These are phyloP conservation scores for Drosophila mauritiana DNA, from an alignment of 1,140 invertebrate species.

Conservation along the genomic window DNA sequence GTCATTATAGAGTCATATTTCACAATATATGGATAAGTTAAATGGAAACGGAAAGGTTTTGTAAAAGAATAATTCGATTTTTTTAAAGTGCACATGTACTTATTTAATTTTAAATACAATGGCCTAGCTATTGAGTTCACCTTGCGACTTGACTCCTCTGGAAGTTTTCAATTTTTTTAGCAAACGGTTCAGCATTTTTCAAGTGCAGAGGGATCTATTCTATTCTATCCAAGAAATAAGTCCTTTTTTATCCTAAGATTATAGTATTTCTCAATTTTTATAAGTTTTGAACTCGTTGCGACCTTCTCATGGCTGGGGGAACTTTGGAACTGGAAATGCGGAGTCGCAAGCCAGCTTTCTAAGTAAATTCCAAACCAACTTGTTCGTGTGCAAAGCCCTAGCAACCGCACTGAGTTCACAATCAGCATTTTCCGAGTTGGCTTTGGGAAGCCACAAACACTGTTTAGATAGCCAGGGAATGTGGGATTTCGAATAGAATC, in stretches of 20 bases:
- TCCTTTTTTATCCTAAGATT: neutral
- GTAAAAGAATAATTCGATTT: neutral
- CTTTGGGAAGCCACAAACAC: slow-evolving; percentile 33
- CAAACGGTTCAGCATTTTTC: slow-evolving; percentile 54
- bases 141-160: slow-evolving; percentile 10
- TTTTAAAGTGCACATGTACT: no score
- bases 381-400: slow-evolving; percentile 45
- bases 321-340: slow-evolving; percentile 33
- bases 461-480: slow-evolving; percentile 21
- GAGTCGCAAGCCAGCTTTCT: neutral
- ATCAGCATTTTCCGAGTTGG: slow-evolving; percentile 15
- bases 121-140: neutral
- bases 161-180: slow-evolving; percentile 39
- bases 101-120: neutral
- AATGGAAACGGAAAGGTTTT: neutral
- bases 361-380: slow-evolving; percentile 30
- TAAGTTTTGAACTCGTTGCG: neutral
- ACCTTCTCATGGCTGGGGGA: slow-evolving; percentile 51
- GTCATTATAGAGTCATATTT: no score
- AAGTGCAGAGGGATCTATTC: neutral
- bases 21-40: no score
- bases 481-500: slow-evolving; percentile 8
- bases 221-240: neutral
- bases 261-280: neutral
- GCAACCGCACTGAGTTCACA: slow-evolving; percentile 54